Evolutionary conservation across 1,140 invertebrate species (phyloP).

Genomic region (Odontomachus brunneus): DNA sequence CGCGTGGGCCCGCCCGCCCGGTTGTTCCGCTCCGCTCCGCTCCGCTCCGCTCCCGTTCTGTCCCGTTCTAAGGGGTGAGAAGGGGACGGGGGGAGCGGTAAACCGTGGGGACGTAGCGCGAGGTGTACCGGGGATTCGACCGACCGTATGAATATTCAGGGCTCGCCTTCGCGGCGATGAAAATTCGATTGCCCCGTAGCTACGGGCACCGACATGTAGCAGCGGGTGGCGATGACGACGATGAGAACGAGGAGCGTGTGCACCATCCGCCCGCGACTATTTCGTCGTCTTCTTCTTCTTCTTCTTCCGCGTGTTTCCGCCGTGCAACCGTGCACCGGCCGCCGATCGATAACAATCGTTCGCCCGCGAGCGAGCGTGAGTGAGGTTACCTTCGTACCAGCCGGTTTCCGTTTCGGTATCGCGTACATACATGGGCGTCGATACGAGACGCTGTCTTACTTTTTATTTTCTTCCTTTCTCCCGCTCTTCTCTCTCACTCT

Average conservation of each 20-base stretch:
- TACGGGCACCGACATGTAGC: constrained; percentile 64
- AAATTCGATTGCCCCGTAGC: constrained; percentile 76
- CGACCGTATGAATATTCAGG: constrained; percentile 74
- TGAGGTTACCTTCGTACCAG: constrained; percentile 56
- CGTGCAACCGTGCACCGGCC: constrained; percentile 29
- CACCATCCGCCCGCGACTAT: background rate
- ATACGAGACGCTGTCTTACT: background rate
- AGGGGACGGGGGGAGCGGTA: background rate
- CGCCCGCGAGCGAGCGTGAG: constrained; percentile 41
- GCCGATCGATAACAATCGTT: constrained; percentile 69
- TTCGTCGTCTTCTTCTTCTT: constrained; percentile 6
- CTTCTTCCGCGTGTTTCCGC: constrained; percentile 33
- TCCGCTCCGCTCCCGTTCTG: background rate
- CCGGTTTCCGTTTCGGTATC: constrained; percentile 50
- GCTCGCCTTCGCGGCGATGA: constrained; percentile 74
- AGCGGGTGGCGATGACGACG: constrained; percentile 49
- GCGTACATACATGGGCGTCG: constrained; percentile 11
- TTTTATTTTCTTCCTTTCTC: background rate
- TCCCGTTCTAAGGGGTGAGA: too few species aligned
- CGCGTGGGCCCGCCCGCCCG: constrained; percentile 8
- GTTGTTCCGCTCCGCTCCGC: background rate
- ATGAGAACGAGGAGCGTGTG: constrained; percentile 29
- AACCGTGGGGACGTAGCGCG: constrained; percentile 42
- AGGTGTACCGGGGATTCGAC: constrained; percentile 65
- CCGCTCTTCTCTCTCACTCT: too few species aligned